phyloP scores from a whole-genome alignment of 2,113 vertebrate species.

The Haliaeetus leucogaster region DNA sequence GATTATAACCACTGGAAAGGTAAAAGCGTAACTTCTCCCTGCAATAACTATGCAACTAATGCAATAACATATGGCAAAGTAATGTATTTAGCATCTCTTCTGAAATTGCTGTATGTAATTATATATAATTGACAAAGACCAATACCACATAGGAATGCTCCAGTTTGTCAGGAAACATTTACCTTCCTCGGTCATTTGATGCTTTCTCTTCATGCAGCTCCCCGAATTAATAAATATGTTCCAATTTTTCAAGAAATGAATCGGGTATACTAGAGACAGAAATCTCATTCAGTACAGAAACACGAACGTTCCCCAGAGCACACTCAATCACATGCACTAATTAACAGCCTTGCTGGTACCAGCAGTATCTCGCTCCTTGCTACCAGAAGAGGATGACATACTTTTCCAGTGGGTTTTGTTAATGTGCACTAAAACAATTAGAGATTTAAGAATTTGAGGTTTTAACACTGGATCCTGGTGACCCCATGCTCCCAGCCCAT shows the following conservation, averaged over 20 bases:
- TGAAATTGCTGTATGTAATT: neutral
- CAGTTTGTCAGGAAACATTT: neutral
- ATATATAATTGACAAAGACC: neutral
- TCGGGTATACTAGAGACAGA: neutral
- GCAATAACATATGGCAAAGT: neutral
- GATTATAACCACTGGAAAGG: neutral
- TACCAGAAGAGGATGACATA: conserved; percentile 21
- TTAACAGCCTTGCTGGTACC: conserved; percentile 49
- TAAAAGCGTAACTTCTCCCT: neutral
- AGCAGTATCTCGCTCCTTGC: neutral
- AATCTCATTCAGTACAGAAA: conserved; percentile 16
- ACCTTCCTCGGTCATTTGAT: neutral
- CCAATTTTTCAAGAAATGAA: neutral
- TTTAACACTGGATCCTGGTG: neutral
- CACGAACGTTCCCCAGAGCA: neutral
- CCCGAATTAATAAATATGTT: conserved; percentile 17
- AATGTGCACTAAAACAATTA: neutral
- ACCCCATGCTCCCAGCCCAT: fast-evolving
- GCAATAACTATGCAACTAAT: neutral
- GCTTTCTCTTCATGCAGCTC: neutral
- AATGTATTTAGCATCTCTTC: neutral
- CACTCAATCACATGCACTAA: conserved; percentile 51
- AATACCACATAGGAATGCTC: neutral
- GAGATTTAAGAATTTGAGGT: neutral
- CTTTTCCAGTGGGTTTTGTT: conserved; percentile 42